Evolutionary conservation across 2,888 invertebrate species (phyloP).

Genomic region (Zygogramma bicolorata): DNA sequence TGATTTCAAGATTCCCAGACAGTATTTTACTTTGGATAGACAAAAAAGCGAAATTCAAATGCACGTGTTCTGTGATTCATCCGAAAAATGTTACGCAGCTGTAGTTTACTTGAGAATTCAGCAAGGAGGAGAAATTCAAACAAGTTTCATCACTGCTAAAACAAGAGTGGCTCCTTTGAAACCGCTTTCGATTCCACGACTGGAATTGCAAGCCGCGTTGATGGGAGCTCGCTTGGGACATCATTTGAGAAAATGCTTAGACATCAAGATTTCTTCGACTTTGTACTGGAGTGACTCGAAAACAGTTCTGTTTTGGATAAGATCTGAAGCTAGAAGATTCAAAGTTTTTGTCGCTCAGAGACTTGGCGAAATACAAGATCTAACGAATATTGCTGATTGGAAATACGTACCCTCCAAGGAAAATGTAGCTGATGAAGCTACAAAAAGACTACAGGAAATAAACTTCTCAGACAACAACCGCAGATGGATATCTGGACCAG

Average conservation of each 20-base stretch:
- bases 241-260: not conserved
- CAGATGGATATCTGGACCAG: not conserved
- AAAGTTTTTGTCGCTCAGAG: not conserved
- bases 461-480: not conserved
- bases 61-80: constrained; percentile 22
- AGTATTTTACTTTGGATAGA: not conserved
- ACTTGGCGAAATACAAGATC: not conserved
- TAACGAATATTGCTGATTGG: not conserved
- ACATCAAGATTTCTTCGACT: not conserved
- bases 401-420: not conserved
- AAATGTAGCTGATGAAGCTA: not conserved
- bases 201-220: constrained; percentile 23
- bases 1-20: not conserved
- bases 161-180: constrained; percentile 21
- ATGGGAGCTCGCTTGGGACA: not conserved
- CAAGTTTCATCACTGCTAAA: constrained; percentile 6
- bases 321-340: not conserved
- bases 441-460: not conserved
- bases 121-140: not conserved
- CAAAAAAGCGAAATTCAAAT: not conserved
- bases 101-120: constrained; percentile 15
- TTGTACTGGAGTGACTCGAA: not conserved
- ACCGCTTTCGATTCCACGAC: constrained; percentile 9
- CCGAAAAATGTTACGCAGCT: constrained; percentile 12
- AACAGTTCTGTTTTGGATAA: not conserved